Conservation (phyloP, 2,797 vertebrate species). For the Artibeus lituratus region DNA sequence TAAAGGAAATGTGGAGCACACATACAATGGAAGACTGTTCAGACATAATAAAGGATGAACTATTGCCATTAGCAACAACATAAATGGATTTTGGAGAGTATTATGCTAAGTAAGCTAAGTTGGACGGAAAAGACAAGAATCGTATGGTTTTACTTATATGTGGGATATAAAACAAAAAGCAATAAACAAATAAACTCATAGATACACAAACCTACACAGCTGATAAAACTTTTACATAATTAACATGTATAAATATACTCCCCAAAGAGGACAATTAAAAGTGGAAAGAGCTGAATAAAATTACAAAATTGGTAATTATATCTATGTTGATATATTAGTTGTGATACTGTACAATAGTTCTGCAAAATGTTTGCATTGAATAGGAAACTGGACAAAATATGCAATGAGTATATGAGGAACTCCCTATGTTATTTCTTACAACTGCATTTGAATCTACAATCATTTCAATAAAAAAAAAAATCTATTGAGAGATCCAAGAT, state of each 20-base stretch:
- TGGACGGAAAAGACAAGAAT: not conserved
- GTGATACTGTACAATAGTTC: not conserved
- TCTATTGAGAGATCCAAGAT: not conserved
- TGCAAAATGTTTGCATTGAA: not conserved
- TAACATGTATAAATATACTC: not conserved
- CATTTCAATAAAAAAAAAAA: conserved; percentile 4
- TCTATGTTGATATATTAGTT: not conserved
- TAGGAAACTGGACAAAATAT: not conserved
- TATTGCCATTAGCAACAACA: not conserved
- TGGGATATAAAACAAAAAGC: not conserved
- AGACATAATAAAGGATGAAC: not conserved
- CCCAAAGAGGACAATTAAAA: not conserved
- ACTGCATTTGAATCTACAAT: not conserved
- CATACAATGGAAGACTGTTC: not conserved
- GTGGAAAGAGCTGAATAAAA: not conserved
- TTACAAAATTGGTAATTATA: not conserved
- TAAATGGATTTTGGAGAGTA: not conserved
- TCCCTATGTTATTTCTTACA: not conserved
- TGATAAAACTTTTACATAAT: not conserved
- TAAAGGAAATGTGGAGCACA: too few relatives aligned
- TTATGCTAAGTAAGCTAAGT: not conserved
- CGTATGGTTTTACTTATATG: not conserved
- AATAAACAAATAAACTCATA: not conserved
- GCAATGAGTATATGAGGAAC: not conserved
- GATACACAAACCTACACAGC: not conserved